These are phyloP conservation scores for Xylocopa sonorina DNA, from an alignment of 1,140 invertebrate species.

Conservation along the genomic window DNA sequence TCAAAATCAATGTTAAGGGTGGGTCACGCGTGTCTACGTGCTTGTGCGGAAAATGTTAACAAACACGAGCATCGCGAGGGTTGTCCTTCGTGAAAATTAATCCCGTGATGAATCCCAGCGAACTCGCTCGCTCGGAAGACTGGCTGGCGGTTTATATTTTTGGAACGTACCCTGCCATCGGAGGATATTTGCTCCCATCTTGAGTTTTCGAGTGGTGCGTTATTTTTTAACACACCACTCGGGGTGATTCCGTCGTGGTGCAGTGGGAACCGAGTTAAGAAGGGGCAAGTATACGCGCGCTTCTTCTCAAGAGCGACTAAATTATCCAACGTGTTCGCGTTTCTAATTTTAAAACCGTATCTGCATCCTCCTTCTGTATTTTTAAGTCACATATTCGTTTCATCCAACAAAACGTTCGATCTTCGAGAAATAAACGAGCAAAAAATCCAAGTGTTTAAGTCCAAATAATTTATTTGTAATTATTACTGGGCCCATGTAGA, in stretches of 20 bases:
- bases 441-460: too few species aligned
- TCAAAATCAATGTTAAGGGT: too few species aligned
- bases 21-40: too few species aligned
- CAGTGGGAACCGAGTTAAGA: background rate
- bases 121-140: background rate
- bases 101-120: background rate
- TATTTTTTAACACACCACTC: conserved; percentile 47
- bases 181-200: background rate
- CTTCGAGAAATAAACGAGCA: too few species aligned
- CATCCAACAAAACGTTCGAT: too few species aligned
- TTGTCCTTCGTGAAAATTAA: background rate
- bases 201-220: conserved; percentile 19
- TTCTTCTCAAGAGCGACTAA: background rate
- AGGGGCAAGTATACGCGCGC: background rate
- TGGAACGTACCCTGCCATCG: background rate
- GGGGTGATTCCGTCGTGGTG: background rate
- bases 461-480: too few species aligned
- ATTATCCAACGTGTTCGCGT: background rate
- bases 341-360: conserved; percentile 7
- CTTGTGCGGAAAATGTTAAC: too few species aligned
- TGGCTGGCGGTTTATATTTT: conserved; percentile 15
- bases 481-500: too few species aligned
- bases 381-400: background rate
- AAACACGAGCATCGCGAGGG: too few species aligned
- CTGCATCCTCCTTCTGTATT: too few species aligned